These are phyloP conservation scores for Lepisosteus osseus DNA, from an alignment of 2,113 vertebrate species.

Conservation along the genomic window DNA sequence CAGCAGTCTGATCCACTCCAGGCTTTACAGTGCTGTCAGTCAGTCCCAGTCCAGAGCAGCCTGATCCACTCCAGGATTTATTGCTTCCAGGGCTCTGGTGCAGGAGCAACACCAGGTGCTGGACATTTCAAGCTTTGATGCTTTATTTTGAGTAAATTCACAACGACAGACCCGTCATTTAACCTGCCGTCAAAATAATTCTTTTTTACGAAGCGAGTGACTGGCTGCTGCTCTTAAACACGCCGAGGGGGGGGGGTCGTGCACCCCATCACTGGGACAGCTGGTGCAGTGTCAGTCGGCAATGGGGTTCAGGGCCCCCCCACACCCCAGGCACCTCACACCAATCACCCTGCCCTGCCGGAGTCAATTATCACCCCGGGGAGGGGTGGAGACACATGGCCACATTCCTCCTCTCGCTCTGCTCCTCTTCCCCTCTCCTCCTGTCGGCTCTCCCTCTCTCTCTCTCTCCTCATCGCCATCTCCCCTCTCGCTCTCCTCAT, in stretches of 20 bases:
- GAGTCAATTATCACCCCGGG: conserved; percentile 80
- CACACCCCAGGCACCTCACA: conserved; percentile 72
- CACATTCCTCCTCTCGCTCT: conserved; percentile 39
- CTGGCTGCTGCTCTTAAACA: too few relatives aligned
- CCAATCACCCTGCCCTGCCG: conserved; percentile 72
- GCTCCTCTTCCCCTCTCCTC: conserved; percentile 46
- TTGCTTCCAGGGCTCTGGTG: too few relatives aligned
- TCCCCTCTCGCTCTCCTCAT: not conserved
- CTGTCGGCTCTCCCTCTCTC: conserved; percentile 12
- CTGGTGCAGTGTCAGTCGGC: conserved; percentile 17
- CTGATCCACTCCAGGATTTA: too few relatives aligned
- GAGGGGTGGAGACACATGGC: conserved; percentile 64
- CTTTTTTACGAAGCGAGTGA: not conserved
- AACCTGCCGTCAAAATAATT: too few relatives aligned
- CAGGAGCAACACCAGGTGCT: too few relatives aligned
- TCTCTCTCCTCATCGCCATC: not conserved
- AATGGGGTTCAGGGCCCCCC: conserved; percentile 39
- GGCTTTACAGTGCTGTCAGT: too few relatives aligned
- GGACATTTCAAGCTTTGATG: too few relatives aligned
- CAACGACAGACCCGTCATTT: too few relatives aligned
- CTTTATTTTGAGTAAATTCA: too few relatives aligned
- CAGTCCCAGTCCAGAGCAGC: too few relatives aligned
- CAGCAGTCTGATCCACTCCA: too few relatives aligned
- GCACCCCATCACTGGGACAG: conserved; percentile 43
- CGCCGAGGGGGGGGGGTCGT: conserved; percentile 27